A percentile compares a stretch with the other conserved stretches of the same genome.
phyloP scores from a whole-genome alignment of 1,140 invertebrate genomes.

The Adoxophyes honmai region DNA sequence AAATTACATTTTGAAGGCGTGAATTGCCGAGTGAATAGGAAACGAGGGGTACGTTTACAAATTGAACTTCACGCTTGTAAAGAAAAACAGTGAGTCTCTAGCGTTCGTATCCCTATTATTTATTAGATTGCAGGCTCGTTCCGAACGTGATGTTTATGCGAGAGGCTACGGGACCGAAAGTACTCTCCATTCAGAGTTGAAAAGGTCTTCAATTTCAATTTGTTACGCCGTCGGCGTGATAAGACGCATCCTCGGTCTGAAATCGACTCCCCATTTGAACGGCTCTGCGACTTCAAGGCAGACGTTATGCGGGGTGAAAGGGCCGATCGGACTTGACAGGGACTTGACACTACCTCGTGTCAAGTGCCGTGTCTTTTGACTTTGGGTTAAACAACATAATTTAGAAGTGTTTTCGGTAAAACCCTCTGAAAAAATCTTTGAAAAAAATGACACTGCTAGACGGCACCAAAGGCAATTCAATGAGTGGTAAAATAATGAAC shows the following conservation, averaged over 20 bases:
- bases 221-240: conserved; percentile 6
- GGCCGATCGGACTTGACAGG: too few relatives aligned
- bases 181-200: neutral
- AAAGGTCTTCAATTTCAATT: conserved; percentile 13
- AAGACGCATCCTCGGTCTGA: conserved; percentile 2
- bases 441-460: too few relatives aligned
- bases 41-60: neutral
- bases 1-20: neutral
- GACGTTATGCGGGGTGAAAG: neutral
- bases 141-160: conserved; percentile 7
- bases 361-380: too few relatives aligned
- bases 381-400: too few relatives aligned
- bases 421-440: too few relatives aligned
- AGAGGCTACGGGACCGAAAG: neutral
- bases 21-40: neutral
- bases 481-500: too few relatives aligned
- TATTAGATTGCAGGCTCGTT: conserved; percentile 5
- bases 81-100: neutral
- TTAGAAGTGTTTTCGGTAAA: too few relatives aligned
- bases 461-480: too few relatives aligned
- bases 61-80: conserved; percentile 4
- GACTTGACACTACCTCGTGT: too few relatives aligned
- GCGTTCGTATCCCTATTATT: neutral
- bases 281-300: too few relatives aligned
- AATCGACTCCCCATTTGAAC: neutral